These are phyloP conservation scores for Alosa sapidissima DNA, from an alignment of 2,797 vertebrate genomes.

Conservation along the genomic window DNA sequence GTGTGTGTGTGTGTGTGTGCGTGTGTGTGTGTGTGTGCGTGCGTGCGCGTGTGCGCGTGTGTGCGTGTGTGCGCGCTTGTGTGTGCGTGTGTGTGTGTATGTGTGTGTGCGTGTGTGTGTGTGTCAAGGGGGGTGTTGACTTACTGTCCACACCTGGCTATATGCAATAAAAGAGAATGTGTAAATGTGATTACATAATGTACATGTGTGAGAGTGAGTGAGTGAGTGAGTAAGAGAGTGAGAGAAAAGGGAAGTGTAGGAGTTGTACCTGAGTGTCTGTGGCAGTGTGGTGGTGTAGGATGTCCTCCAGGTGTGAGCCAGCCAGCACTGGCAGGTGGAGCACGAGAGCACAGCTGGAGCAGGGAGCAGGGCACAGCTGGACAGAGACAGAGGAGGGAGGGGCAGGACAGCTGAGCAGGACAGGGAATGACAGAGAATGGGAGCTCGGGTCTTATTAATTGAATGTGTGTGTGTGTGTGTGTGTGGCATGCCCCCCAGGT, in stretches of 20 bases:
- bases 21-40: background rate
- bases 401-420: background rate
- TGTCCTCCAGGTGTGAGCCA: slow-evolving; percentile 64
- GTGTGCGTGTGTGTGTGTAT: background rate
- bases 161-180: too few relatives aligned
- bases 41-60: background rate
- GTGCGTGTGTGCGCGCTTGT: too few relatives aligned
- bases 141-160: too few relatives aligned
- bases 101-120: too few relatives aligned
- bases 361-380: slow-evolving; percentile 62
- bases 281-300: slow-evolving; percentile 12
- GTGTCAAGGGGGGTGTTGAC: too few relatives aligned
- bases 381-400: background rate
- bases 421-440: background rate
- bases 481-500: slow-evolving; percentile 4
- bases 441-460: slow-evolving; percentile 15
- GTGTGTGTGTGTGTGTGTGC: background rate
- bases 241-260: background rate
- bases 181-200: too few relatives aligned
- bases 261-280: background rate
- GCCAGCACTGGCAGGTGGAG: slow-evolving; percentile 65
- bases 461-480: background rate
- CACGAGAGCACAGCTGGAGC: slow-evolving; percentile 66
- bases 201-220: background rate
- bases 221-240: background rate